phyloP scores from a whole-genome alignment of 2,888 invertebrate genomes.

The Invenusta paracnida region DNA sequence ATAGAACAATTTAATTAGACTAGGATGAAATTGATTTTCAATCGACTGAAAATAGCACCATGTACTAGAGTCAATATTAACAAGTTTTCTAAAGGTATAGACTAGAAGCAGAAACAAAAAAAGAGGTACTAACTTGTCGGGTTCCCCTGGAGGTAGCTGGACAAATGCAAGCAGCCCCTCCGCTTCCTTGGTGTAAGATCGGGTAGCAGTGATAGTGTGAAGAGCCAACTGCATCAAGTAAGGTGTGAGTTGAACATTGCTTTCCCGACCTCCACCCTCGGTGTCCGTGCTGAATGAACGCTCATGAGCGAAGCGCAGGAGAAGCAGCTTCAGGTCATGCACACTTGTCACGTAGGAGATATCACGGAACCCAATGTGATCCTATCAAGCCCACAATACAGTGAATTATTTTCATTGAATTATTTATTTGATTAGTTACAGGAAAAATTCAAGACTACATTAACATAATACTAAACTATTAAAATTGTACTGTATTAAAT shows the following conservation, averaged over 20 bases:
- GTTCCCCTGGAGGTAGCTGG: neutral
- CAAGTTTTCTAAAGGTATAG: too few species aligned
- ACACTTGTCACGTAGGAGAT: constrained; percentile 67
- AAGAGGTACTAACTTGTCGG: neutral
- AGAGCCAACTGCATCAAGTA: constrained; percentile 88
- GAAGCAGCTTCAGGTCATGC: constrained; percentile 83
- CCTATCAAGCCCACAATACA: too few species aligned
- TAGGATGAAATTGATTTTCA: too few species aligned
- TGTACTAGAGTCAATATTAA: too few species aligned
- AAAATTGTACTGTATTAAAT: too few species aligned
- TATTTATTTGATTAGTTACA: too few species aligned
- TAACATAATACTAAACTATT: too few species aligned
- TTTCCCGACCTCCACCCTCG: constrained; percentile 82
- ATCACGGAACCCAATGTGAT: constrained; percentile 61
- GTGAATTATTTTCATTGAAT: neutral
- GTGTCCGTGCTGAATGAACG: constrained; percentile 95
- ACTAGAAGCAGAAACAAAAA: too few species aligned
- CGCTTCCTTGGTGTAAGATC: constrained; percentile 8
- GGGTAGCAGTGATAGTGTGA: constrained; percentile 70
- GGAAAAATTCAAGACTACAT: too few species aligned
- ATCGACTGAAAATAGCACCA: too few species aligned
- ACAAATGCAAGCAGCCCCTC: neutral
- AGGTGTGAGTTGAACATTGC: constrained; percentile 91
- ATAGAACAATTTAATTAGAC: too few species aligned
- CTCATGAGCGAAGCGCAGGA: constrained; percentile 83